Evolutionary conservation across 2,888 invertebrate species (phyloP).

Genomic region (Byasa hedistus): DNA sequence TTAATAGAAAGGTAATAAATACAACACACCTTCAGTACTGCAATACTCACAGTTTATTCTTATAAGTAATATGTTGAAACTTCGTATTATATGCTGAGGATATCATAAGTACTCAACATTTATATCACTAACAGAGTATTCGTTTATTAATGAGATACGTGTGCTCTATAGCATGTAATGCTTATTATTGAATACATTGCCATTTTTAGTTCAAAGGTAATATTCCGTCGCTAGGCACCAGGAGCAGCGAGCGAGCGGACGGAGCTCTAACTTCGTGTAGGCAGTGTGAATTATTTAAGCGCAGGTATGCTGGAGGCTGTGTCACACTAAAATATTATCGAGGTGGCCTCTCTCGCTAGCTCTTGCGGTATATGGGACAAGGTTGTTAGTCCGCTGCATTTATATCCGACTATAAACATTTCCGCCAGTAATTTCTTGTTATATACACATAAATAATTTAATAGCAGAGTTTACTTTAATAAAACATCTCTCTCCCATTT

Average conservation of each 20-base stretch:
- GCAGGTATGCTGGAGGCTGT: constrained; percentile 31
- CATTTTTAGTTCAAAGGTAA: constrained; percentile 27
- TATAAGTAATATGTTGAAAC: neutral
- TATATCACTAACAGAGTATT: neutral
- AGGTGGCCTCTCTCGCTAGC: constrained; percentile 28
- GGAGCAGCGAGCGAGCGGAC: constrained; percentile 36
- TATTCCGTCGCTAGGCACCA: constrained; percentile 36
- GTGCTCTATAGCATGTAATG: neutral
- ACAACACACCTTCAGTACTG: neutral
- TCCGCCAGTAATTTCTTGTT: constrained; percentile 16
- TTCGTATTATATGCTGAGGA: neutral
- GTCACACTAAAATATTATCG: constrained; percentile 29
- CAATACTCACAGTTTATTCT: neutral
- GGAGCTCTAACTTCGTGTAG: constrained; percentile 33
- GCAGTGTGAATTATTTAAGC: constrained; percentile 53
- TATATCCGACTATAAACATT: constrained; percentile 27
- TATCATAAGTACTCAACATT: neutral
- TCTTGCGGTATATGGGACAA: constrained; percentile 40
- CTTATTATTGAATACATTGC: constrained; percentile 30
- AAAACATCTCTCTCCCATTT: neutral
- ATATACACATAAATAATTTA: neutral
- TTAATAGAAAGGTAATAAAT: too few relatives aligned
- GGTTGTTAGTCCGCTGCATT: constrained; percentile 37
- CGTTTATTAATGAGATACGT: neutral
- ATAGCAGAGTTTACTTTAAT: neutral